Base-by-base conservation (phyloP, 2,113 vertebrate genomes). In the Scomber colias region DNA sequence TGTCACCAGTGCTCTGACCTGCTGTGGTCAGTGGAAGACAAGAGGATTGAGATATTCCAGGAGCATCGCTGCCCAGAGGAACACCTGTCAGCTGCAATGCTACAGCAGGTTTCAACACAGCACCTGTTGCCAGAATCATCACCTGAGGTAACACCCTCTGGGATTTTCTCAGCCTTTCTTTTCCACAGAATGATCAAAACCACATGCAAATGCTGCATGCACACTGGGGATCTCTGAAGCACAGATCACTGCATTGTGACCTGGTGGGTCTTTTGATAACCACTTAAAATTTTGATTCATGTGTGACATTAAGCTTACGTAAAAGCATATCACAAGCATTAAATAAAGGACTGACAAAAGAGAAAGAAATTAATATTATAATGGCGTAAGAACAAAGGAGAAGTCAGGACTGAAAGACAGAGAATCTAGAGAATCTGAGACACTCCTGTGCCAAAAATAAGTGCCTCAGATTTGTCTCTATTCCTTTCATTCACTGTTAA, bases 51-150 rank as follows among this genome's bases (percentile, higher is more conserved):
- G 45, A 45, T 53, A 65, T 65, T 88, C 62, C 60, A 75, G 51
- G 46, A 60, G 63, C 62, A 62, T 59, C 16, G 8, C 50, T 60
- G 69, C 66, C 73, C 65, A 21, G n/a, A 75, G 84, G 53, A 30
- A 53, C 71, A 73, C 59, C 63, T 81, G 71, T 62, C 75, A 71
- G 77, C 83, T 68, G 84, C 74, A 56, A 4, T 13, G 46, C 60
- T 53, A 65, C 61, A 79, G 82, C 11, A 54, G 63, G 13, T 59
- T 71, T 72, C 45, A 66, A 54, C 67, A 24, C 56, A 59, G 31
- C 55, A 62, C 69, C 68, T 59, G 82, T 57, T 72, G 65, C 49
- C 66, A 46, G 67, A 46, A 59, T 50, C 19, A 3, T 86, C 77
- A 79, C 54, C 81, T 19, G 76, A n/a, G 61, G 65, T 16, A 60